phyloP scores from a whole-genome alignment of 2,113 vertebrate genomes.

The Pitta sordida region DNA sequence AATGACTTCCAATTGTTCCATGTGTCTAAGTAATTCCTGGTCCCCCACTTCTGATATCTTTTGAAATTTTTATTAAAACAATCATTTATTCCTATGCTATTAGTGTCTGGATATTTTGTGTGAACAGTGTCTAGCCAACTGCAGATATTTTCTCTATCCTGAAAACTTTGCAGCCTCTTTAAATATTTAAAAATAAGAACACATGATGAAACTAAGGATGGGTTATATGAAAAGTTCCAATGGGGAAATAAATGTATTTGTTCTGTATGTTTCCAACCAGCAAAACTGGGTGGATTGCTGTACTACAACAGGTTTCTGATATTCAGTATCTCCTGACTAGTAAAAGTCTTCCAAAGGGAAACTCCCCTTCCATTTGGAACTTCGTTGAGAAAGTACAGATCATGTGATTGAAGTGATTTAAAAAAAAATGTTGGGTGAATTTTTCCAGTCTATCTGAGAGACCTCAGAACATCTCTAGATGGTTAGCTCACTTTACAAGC shows the following conservation, averaged over 20 bases:
- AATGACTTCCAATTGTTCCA: constrained; percentile 37
- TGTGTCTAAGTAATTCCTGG: constrained; percentile 42
- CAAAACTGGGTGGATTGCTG: not conserved
- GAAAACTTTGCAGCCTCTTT: not conserved
- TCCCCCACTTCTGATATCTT: not conserved
- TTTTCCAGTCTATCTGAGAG: not conserved
- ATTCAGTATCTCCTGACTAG: not conserved
- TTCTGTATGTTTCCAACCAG: not conserved
- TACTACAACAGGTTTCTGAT: not conserved
- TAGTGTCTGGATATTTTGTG: not conserved
- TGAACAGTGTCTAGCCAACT: not conserved
- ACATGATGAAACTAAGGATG: not conserved
- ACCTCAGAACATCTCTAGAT: not conserved
- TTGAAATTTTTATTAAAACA: constrained; percentile 35
- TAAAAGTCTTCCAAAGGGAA: not conserved
- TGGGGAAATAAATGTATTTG: not conserved
- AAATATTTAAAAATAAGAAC: not conserved
- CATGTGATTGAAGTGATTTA: not conserved
- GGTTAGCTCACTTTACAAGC: not conserved
- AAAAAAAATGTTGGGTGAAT: not conserved
- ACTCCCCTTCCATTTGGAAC: not conserved
- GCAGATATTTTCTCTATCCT: not conserved
- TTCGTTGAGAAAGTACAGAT: not conserved
- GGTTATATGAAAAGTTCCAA: not conserved
- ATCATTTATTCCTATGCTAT: not conserved